Evolutionary conservation across 2,797 vertebrate species (phyloP).

Genomic region (Hippocampus kuda): DNA sequence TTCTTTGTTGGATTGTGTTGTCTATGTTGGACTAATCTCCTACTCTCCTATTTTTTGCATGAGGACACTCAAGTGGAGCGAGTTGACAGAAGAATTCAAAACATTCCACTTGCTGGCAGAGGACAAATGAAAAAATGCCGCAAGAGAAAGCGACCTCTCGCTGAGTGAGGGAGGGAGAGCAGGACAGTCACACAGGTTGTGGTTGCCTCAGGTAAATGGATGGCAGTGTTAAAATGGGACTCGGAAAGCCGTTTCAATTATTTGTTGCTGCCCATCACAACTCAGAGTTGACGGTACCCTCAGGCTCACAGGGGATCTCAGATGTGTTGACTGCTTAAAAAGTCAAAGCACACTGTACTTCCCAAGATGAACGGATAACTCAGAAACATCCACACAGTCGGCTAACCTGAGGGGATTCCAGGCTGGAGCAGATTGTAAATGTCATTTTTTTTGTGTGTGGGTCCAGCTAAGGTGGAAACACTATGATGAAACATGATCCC

Average conservation of each 20-base stretch:
- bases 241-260: constrained; percentile 31
- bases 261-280: constrained; percentile 27
- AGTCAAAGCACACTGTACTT: constrained; percentile 13
- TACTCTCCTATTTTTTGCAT: constrained; percentile 15
- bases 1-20: background rate
- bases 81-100: constrained; percentile 61
- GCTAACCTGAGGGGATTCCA: constrained; percentile 23
- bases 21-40: constrained; percentile 23
- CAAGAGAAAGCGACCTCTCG: constrained; percentile 31
- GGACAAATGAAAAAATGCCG: constrained; percentile 31
- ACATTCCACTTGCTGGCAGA: constrained; percentile 55
- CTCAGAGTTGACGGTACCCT: constrained; percentile 19
- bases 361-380: constrained; percentile 32
- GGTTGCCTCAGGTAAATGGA: constrained; percentile 32
- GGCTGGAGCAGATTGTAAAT: constrained; percentile 30
- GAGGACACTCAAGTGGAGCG: constrained; percentile 47
- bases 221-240: constrained; percentile 14
- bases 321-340: constrained; percentile 34
- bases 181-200: constrained; percentile 31
- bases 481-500: background rate
- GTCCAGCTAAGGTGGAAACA: constrained; percentile 4
- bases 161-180: constrained; percentile 28
- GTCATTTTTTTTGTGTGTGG: background rate
- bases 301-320: constrained; percentile 11
- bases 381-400: constrained; percentile 17